phyloP scores from a whole-genome alignment of 2,797 vertebrate genomes.

The Columba guinea region DNA sequence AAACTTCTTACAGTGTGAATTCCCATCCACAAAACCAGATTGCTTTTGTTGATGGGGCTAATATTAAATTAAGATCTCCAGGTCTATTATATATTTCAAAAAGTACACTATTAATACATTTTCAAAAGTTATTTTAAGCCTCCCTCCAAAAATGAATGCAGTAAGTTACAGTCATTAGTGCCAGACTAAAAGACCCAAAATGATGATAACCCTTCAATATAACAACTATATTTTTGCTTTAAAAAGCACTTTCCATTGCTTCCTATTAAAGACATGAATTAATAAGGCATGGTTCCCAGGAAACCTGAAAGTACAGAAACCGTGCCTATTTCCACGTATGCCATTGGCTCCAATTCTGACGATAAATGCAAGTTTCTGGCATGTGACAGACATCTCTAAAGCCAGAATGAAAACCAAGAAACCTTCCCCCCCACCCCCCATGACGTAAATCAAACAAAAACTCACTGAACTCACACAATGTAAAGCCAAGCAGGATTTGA shows the following conservation, averaged over 20 bases:
- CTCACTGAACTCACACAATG: slow-evolving; percentile 29
- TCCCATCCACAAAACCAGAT: slow-evolving; percentile 38
- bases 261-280: slow-evolving; percentile 47
- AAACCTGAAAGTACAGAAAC: slow-evolving; percentile 46
- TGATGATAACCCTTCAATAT: slow-evolving; percentile 53
- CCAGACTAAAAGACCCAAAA: slow-evolving; percentile 35
- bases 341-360: background rate
- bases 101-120: slow-evolving; percentile 45
- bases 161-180: slow-evolving; percentile 55
- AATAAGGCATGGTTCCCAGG: slow-evolving; percentile 59
- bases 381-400: background rate
- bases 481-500: background rate
- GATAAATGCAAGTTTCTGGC: slow-evolving; percentile 29
- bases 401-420: background rate
- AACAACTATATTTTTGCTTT: slow-evolving; percentile 65
- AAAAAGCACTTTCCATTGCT: slow-evolving; percentile 49
- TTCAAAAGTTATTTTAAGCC: slow-evolving; percentile 51
- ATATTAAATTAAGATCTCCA: slow-evolving; percentile 50
- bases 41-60: slow-evolving; percentile 42
- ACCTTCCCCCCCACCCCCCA: background rate
- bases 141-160: slow-evolving; percentile 39
- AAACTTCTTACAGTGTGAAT: slow-evolving; percentile 24
- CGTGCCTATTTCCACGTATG: slow-evolving; percentile 17
- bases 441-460: slow-evolving; percentile 19
- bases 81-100: slow-evolving; percentile 44